Percentiles rank a stretch among this genome's conserved stretches.
phyloP scores from a whole-genome alignment of 2,797 vertebrate genomes.

The Malurus splendens region DNA sequence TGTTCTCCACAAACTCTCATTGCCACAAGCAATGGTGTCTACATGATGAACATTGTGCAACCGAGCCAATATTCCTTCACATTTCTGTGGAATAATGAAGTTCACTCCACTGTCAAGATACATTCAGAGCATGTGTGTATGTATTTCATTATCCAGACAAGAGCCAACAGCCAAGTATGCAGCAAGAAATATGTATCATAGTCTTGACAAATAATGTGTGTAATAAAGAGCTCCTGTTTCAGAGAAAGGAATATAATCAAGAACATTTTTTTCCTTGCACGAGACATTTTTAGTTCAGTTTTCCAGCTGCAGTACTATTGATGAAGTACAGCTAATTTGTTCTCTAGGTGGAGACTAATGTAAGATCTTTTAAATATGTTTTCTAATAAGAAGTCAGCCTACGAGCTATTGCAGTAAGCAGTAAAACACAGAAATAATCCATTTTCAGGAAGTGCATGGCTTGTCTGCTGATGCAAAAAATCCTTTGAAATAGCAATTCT shows the following conservation, averaged over 20 bases:
- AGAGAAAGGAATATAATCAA: neutral
- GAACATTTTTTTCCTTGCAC: neutral
- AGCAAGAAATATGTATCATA: neutral
- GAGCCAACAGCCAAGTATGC: constrained; percentile 2
- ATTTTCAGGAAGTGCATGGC: constrained; percentile 20
- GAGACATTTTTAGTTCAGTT: neutral
- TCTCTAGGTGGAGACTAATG: constrained; percentile 36
- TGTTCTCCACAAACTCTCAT: neutral
- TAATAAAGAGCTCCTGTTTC: constrained; percentile 8
- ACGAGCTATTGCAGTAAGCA: constrained; percentile 21
- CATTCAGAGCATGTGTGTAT: neutral
- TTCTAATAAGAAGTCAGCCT: constrained; percentile 58
- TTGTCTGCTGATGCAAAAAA: neutral
- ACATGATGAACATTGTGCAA: neutral
- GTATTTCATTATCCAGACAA: constrained; percentile 14
- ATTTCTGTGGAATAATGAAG: constrained; percentile 3
- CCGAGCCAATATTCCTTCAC: neutral
- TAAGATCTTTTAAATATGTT: constrained; percentile 57
- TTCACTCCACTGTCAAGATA: neutral
- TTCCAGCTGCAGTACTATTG: neutral
- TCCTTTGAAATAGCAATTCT: neutral
- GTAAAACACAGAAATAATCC: constrained; percentile 42
- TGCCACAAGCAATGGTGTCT: neutral
- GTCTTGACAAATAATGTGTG: neutral
- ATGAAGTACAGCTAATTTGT: constrained; percentile 20